Evolutionary conservation across 2,113 vertebrate species (phyloP).

Genomic region (Catagonus wagneri): DNA sequence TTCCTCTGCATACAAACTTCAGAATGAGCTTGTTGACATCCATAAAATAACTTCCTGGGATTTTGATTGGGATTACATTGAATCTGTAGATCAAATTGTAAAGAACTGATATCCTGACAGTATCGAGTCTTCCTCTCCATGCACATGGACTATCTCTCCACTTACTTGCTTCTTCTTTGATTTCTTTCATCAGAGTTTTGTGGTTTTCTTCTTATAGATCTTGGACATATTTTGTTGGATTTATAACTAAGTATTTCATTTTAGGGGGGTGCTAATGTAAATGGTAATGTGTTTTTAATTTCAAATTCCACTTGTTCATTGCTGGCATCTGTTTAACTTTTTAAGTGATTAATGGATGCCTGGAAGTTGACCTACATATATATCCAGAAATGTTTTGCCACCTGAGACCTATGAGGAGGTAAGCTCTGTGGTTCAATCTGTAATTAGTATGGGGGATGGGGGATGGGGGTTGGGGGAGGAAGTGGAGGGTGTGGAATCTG

Average conservation of each 20-base stretch:
- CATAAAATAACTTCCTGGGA: not conserved
- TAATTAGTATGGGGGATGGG: not conserved
- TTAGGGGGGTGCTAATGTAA: not conserved
- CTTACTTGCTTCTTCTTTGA: not conserved
- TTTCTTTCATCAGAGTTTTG: not conserved
- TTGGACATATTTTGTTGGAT: not conserved
- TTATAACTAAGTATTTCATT: conserved; percentile 23
- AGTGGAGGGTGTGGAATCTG: not conserved
- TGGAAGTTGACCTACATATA: conserved; percentile 68
- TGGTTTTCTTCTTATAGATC: conserved; percentile 7
- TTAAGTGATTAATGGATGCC: conserved; percentile 81
- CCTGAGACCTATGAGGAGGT: conserved; percentile 86
- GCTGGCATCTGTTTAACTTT: conserved; percentile 34
- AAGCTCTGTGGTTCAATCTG: conserved; percentile 56
- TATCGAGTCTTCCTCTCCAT: not conserved
- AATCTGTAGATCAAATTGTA: not conserved
- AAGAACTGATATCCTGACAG: not conserved
- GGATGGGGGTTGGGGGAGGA: not conserved
- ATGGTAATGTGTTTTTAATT: conserved; percentile 6
- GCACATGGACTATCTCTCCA: not conserved
- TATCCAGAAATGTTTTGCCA: conserved; percentile 87
- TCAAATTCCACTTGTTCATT: conserved; percentile 28
- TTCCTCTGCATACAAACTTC: not conserved
- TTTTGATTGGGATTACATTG: not conserved
- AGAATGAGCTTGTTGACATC: not conserved